These are phyloP conservation scores for Apamea sordens DNA, from an alignment of 2,888 invertebrate genomes.

Conservation along the genomic window DNA sequence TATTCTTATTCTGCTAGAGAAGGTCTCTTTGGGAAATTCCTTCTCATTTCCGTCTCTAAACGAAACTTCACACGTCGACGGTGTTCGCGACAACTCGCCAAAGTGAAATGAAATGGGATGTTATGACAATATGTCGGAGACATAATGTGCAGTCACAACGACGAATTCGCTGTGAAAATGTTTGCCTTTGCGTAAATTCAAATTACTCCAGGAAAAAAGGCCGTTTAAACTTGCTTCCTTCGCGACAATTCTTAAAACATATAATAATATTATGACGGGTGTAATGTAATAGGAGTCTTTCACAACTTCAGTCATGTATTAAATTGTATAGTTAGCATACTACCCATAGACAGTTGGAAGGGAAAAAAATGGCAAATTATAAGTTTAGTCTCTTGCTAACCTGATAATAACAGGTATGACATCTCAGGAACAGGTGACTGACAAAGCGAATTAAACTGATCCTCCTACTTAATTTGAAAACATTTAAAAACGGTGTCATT, in stretches of 20 bases:
- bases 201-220: slow-evolving; percentile 69
- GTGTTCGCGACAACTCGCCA: slow-evolving; percentile 82
- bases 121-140: slow-evolving; percentile 86
- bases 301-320: slow-evolving; percentile 12
- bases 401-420: slow-evolving; percentile 79
- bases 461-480: slow-evolving; percentile 71
- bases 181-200: slow-evolving; percentile 70
- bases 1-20: slow-evolving; percentile 82
- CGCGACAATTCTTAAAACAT: slow-evolving; percentile 17
- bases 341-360: not conserved
- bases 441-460: slow-evolving; percentile 72
- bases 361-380: slow-evolving; percentile 64
- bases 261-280: slow-evolving; percentile 3
- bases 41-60: slow-evolving; percentile 88
- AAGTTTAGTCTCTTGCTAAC: slow-evolving; percentile 72
- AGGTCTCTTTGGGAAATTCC: slow-evolving; percentile 84
- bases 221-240: slow-evolving; percentile 58
- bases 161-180: slow-evolving; percentile 76
- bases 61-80: slow-evolving; percentile 84
- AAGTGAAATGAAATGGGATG: slow-evolving; percentile 87
- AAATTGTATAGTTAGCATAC: slow-evolving; percentile 18
- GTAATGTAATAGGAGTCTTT: not conserved
- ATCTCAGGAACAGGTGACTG: slow-evolving; percentile 68
- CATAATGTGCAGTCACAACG: slow-evolving; percentile 75
- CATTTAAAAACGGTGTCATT: slow-evolving; percentile 78